phyloP scores from a whole-genome alignment of 2,888 invertebrate genomes.

The Melipona bicolor region DNA sequence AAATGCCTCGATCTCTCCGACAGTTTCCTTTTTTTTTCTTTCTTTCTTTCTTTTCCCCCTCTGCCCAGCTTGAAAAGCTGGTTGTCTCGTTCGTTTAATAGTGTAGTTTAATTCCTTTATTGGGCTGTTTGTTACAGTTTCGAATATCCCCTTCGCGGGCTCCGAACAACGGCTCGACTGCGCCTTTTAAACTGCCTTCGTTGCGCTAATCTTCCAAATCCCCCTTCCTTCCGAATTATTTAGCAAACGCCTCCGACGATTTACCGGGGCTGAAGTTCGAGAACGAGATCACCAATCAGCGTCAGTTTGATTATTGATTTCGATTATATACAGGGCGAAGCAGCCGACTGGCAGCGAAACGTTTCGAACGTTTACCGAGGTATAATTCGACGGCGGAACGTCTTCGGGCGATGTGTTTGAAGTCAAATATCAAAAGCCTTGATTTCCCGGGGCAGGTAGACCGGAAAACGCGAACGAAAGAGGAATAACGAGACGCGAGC shows the following conservation, averaged over 20 bases:
- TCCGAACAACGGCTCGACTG: conserved; percentile 5
- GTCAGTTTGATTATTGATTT: conserved; percentile 3
- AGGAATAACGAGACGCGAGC: background rate
- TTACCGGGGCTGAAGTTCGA: background rate
- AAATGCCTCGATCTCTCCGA: conserved; percentile 41
- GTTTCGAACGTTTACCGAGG: background rate
- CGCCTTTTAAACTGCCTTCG: conserved; percentile 3
- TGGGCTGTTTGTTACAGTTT: conserved; percentile 32
- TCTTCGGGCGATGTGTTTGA: background rate
- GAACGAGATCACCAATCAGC: conserved; percentile 14
- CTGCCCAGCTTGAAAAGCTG: background rate
- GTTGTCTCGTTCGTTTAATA: conserved; percentile 35
- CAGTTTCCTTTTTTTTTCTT: background rate
- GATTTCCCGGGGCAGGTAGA: conserved; percentile 37
- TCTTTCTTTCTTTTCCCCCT: background rate
- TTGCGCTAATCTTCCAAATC: conserved; percentile 1
- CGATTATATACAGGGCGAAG: background rate
- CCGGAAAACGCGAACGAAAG: conserved; percentile 30
- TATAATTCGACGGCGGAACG: conserved; percentile 21
- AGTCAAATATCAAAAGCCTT: conserved; percentile 44
- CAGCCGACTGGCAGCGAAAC: background rate
- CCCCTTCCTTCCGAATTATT: background rate
- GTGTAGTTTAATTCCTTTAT: conserved; percentile 50
- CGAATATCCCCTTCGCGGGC: background rate
- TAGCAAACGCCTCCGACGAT: background rate